Evolutionary conservation across 2,888 invertebrate genomes (phyloP).

Genomic region (Rhagophthalmus giganteus): DNA sequence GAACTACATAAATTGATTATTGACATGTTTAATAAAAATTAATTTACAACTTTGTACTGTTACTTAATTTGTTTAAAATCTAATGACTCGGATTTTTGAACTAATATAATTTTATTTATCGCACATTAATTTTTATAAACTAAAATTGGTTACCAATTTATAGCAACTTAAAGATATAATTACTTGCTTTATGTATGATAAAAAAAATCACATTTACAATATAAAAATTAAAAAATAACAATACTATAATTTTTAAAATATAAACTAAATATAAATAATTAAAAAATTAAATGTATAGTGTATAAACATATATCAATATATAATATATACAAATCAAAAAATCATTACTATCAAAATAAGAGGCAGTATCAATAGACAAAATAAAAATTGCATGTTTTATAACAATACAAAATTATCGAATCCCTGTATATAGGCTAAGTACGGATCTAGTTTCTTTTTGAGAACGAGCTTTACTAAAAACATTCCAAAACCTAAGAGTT

Average conservation of each 20-base stretch:
- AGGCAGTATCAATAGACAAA: background rate
- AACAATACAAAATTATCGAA: constrained; percentile 61
- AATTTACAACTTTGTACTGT: background rate
- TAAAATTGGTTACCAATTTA: no score
- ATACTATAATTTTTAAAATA: background rate
- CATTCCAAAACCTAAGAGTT: constrained; percentile 98
- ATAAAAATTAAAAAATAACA: background rate
- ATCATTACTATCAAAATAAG: no score
- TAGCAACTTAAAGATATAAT: no score
- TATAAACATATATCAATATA: no score
- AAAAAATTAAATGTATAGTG: no score
- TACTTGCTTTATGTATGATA: no score
- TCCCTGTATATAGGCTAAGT: constrained; percentile 88
- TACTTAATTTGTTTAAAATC: background rate
- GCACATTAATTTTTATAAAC: no score
- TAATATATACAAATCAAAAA: no score
- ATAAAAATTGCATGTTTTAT: background rate
- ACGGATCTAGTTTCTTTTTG: constrained; percentile 94
- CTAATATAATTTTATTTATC: no score
- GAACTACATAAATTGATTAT: background rate
- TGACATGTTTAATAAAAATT: background rate
- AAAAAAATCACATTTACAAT: background rate
- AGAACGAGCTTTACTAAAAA: constrained; percentile 95
- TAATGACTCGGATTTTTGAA: background rate
- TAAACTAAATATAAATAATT: background rate